Conservation (phyloP, 1,140 invertebrate species). For the Melipona quadrifasciata region DNA sequence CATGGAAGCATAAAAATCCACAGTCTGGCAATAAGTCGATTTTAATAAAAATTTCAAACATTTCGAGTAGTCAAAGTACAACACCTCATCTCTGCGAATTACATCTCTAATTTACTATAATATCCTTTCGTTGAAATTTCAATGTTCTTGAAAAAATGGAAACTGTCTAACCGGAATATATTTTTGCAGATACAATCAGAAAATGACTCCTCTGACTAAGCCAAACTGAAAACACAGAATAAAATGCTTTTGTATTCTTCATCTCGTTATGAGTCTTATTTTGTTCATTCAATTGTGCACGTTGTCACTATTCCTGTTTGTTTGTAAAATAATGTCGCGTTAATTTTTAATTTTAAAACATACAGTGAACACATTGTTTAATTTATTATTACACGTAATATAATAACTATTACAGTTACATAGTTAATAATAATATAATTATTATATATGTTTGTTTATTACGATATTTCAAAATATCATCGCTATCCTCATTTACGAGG, state of each 20-base stretch:
- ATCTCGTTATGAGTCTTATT: not conserved
- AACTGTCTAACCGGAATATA: conserved; percentile 3
- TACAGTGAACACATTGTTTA: not conserved
- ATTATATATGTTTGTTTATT: too few species aligned
- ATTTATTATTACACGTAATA: too few species aligned
- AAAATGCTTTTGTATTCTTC: not conserved
- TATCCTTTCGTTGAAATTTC: not conserved
- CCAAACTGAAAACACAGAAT: not conserved
- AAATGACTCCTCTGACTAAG: not conserved
- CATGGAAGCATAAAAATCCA: too few species aligned
- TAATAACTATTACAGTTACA: too few species aligned
- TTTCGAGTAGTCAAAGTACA: not conserved
- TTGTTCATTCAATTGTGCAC: not conserved
- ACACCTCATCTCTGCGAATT: not conserved
- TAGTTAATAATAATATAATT: too few species aligned
- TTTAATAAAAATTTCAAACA: not conserved
- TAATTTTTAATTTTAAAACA: not conserved
- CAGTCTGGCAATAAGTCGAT: not conserved
- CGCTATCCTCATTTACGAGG: not conserved
- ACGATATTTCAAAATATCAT: too few species aligned
- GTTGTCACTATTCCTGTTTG: not conserved
- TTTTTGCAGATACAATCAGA: not conserved
- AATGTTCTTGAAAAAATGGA: not conserved
- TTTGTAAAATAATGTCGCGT: not conserved
- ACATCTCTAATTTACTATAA: not conserved